Percentiles rank a stretch among this genome's conserved stretches.
phyloP scores from a whole-genome alignment of 2,888 invertebrate genomes.

The Parnassius orleans region DNA sequence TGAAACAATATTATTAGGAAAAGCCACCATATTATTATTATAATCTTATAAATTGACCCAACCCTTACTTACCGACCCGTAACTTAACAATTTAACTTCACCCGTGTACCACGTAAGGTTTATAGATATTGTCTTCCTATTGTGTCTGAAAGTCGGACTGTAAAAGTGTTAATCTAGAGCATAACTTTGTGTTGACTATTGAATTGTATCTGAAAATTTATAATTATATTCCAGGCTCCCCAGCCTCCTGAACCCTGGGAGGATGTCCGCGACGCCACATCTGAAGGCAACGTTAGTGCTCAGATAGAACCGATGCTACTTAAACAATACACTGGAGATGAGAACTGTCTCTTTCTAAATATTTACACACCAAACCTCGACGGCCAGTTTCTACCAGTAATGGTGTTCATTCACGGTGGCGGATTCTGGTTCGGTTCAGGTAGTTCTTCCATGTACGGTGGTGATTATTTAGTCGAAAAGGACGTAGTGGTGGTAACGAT shows the following conservation, averaged over 20 bases:
- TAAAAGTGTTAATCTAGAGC: too few relatives aligned
- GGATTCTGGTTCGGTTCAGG: slow-evolving; percentile 77
- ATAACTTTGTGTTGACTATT: too few relatives aligned
- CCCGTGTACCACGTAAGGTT: too few relatives aligned
- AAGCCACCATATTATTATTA: too few relatives aligned
- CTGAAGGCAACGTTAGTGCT: slow-evolving; percentile 82
- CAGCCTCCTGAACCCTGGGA: slow-evolving; percentile 80
- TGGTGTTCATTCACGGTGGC: slow-evolving; percentile 82
- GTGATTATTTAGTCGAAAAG: slow-evolving; percentile 78
- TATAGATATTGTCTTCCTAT: too few relatives aligned
- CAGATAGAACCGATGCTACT: slow-evolving; percentile 73
- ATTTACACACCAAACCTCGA: slow-evolving; percentile 83
- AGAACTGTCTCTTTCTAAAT: slow-evolving; percentile 86
- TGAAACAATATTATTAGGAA: too few relatives aligned
- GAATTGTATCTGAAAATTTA: too few relatives aligned
- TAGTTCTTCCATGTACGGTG: slow-evolving; percentile 67
- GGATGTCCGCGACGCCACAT: slow-evolving; percentile 81
- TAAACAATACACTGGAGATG: slow-evolving; percentile 74
- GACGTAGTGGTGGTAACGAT: slow-evolving; percentile 80
- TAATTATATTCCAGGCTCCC: slow-evolving; percentile 71
- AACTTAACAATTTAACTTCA: too few relatives aligned
- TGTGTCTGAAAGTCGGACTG: too few relatives aligned
- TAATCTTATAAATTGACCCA: too few relatives aligned
- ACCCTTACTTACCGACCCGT: too few relatives aligned
- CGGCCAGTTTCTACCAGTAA: slow-evolving; percentile 73